Evolutionary conservation across 1,140 invertebrate genomes (phyloP), one percentile per base, ranked within the genome.

Genomic region (Cheumatopsyche charites): DNA sequence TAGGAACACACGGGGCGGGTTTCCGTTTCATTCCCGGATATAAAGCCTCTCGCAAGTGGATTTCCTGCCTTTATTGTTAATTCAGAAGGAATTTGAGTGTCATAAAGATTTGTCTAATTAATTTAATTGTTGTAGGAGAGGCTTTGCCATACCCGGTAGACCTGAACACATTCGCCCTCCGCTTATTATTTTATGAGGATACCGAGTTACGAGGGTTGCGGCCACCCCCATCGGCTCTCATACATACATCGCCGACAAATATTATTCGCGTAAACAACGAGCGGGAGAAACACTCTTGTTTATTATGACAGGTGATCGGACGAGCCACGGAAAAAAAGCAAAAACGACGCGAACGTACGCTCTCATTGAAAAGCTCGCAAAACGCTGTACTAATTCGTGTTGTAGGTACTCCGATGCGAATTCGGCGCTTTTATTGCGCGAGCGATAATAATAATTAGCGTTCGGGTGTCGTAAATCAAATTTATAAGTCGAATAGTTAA

Each of bases 91-190:
- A 72, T 72, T 72, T 72, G 71, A 72, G 71, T 72, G 71, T 69
- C 72, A 73, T 73, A 73, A 73, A 73, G 72, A 73, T 73, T 73
- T 73, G 72, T 73, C 72, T 73, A 73, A 73, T 73, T 73, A 73
- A 73, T 73, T 73, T 73, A 69, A 73, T 73, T 73, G 72, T 73
- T 69, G 67, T 63, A 67, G 63, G 63, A 19, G 41, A 67, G 25
- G 63, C 29, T 29, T 70, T 45, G 21, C 68, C 52, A 49, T 42
- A 66, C 63, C 63, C 21, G 19, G 55, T 26, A 66, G 63, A 68
- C 67, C 67, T 25, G 47, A 72, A 62, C 62, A 65, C 70, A 63
- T 71, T 71, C 70, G 25, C 13, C 42, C 29, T 36, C 29, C 62
- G 62, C 61, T 72, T 72, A 72, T 72, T 72, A 72, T 72, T 72